Evolutionary conservation across 2,888 invertebrate genomes (phyloP).

Genomic region (Drosophila algonquin): DNA sequence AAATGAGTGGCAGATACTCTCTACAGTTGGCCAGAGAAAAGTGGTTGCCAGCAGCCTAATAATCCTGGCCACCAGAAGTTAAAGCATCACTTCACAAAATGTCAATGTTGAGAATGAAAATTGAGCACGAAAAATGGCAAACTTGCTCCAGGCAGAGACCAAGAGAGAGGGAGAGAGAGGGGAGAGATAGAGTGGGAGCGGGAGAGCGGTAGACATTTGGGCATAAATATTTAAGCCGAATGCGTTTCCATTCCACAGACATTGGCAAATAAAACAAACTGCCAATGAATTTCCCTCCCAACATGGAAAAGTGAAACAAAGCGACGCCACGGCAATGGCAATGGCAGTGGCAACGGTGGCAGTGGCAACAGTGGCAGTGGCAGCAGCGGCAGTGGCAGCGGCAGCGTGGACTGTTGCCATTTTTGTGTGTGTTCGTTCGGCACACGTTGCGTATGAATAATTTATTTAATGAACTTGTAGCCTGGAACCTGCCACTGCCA

Average conservation of each 20-base stretch:
- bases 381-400: not conserved
- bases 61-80: slow-evolving; percentile 38
- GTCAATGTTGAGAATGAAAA: slow-evolving; percentile 57
- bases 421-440: slow-evolving; percentile 59
- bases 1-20: slow-evolving; percentile 44
- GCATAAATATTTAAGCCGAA: slow-evolving; percentile 82
- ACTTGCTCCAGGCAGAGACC: slow-evolving; percentile 6
- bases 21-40: not conserved
- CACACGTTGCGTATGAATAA: slow-evolving; percentile 81
- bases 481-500: slow-evolving; percentile 41
- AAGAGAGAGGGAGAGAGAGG: too few species aligned
- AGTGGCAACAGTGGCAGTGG: not conserved
- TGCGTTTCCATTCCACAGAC: slow-evolving; percentile 81
- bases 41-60: slow-evolving; percentile 24
- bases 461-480: slow-evolving; percentile 81
- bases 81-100: slow-evolving; percentile 45
- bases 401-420: slow-evolving; percentile 63
- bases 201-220: slow-evolving; percentile 66
- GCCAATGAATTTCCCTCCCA: slow-evolving; percentile 61
- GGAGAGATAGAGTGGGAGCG: not conserved
- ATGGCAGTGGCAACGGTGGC: slow-evolving; percentile 32
- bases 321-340: slow-evolving; percentile 44
- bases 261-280: slow-evolving; percentile 67
- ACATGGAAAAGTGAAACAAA: slow-evolving; percentile 66
- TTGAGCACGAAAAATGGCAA: slow-evolving; percentile 16